Evolutionary conservation across 2,888 invertebrate species (phyloP), one percentile per base, ranked within the genome.

Genomic region (Plutella xylostella): DNA sequence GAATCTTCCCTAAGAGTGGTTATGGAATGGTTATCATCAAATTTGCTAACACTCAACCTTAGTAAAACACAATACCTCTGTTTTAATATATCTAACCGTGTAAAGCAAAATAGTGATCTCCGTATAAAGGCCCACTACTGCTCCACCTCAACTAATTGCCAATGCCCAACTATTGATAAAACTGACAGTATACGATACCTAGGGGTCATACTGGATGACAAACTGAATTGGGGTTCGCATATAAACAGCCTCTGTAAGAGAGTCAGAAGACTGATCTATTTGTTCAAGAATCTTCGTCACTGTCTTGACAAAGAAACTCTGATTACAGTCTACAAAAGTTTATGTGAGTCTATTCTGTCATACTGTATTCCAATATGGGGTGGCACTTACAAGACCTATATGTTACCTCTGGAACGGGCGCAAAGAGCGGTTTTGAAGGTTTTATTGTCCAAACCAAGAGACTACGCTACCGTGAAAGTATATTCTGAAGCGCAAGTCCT

Each of bases 281-380:
- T 34, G 14, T 34, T 38, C 19, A 38, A 38, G 19, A 38, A 38
- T 38, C 20, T 38, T 9, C 7, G 38, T 7, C 18, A 38, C 14
- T 9, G 9, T 4, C 19, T 14, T 18, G 20, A 38, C 15, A 3
- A 5, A 19, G 9, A 9, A 9, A n/a, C 12, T 15, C 18, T 12
- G 17, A n/a, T 19, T 9, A 38, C 9, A 14, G 22, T 45, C 2
- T 49, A 49, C 25, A 18, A 20, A 6, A 43, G 45, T 9, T 12
- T 49, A 7, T 38, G 43, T 12, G 41, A 43, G 25, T 45, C 49
- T 14, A 4, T 47, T 3, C 3, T 49, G 1, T 45, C 45, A 9
- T 49, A 49, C 38, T 47, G 47, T 25, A 42, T 47, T 3, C 17
- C 43, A 1, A 20, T 31, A 4, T 49, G 49, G 49, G 49, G 47